Percentiles rank a stretch among this genome's conserved stretches.
Conservation (phyloP, 2,888 invertebrate genomes). For the Melangyna quadrimaculata region DNA sequence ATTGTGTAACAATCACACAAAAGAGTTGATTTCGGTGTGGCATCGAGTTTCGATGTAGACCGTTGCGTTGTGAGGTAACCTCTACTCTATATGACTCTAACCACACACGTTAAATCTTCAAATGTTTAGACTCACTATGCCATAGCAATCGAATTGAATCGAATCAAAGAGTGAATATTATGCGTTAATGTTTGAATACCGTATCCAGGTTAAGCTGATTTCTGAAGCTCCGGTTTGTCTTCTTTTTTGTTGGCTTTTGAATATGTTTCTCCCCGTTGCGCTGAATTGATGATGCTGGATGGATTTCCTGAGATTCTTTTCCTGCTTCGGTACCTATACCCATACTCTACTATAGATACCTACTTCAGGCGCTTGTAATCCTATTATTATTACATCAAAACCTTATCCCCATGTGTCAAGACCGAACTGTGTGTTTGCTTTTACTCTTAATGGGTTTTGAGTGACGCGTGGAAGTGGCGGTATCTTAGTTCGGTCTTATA, state of each 20-base stretch:
- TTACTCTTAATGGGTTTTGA: conserved; percentile 68
- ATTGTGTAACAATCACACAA: conserved; percentile 60
- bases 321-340: conserved; percentile 19
- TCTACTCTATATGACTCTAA: conserved; percentile 16
- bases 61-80: conserved; percentile 3
- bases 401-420: conserved; percentile 68
- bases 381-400: conserved; percentile 70
- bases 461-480: conserved; percentile 60
- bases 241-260: background rate
- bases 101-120: conserved; percentile 29
- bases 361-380: conserved; percentile 50
- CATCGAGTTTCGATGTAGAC: background rate
- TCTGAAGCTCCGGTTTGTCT: conserved; percentile 43
- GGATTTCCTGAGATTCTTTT: conserved; percentile 10
- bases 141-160: conserved; percentile 44
- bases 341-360: background rate
- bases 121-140: conserved; percentile 4
- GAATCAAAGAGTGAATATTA: conserved; percentile 41
- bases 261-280: background rate
- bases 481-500: conserved; percentile 43
- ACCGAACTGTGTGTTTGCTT: conserved; percentile 68
- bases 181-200: conserved; percentile 29
- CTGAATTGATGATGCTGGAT: background rate
- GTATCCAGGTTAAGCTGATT: conserved; percentile 67
- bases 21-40: conserved; percentile 19